Percentiles rank a stretch among this genome's conserved stretches.
These are phyloP conservation scores for Calephelis perditalis DNA, from an alignment of 2,888 invertebrate species.

Conservation along the genomic window DNA sequence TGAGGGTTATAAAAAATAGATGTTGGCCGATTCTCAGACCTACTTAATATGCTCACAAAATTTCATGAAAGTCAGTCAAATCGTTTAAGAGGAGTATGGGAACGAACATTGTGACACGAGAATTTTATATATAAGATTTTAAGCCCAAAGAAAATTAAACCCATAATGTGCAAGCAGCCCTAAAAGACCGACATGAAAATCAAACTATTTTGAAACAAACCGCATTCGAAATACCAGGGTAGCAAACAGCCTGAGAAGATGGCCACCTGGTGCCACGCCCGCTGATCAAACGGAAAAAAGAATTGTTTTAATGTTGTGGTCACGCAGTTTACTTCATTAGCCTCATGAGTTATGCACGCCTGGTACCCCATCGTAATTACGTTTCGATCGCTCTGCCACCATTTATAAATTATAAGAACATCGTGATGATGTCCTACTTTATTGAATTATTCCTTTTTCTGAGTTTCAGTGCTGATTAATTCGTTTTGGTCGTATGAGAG, in stretches of 20 bases:
- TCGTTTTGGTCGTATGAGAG: too few relatives aligned
- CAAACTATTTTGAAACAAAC: slow-evolving; percentile 20
- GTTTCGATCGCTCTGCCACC: slow-evolving; percentile 16
- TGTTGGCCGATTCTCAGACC: too few relatives aligned
- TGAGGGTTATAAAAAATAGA: too few relatives aligned
- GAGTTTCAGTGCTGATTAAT: too few relatives aligned
- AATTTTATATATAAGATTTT: too few relatives aligned
- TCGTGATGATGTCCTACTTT: too few relatives aligned
- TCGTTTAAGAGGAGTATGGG: too few relatives aligned
- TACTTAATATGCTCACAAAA: too few relatives aligned
- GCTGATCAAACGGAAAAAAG: slow-evolving; percentile 40
- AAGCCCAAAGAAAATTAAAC: too few relatives aligned
- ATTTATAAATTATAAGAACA: neutral
- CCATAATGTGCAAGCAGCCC: neutral
- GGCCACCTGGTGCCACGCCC: slow-evolving; percentile 43
- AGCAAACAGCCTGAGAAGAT: slow-evolving; percentile 43
- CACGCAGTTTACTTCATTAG: slow-evolving; percentile 65
- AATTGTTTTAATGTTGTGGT: slow-evolving; percentile 64
- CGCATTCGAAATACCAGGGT: slow-evolving; percentile 26
- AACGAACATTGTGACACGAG: too few relatives aligned
- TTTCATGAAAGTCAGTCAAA: too few relatives aligned
- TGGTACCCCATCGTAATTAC: slow-evolving; percentile 29
- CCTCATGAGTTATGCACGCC: slow-evolving; percentile 52
- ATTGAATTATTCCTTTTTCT: too few relatives aligned
- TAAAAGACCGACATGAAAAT: neutral